Evolutionary conservation across 2,888 invertebrate genomes (phyloP).

Genomic region (Prosapia bicincta): DNA sequence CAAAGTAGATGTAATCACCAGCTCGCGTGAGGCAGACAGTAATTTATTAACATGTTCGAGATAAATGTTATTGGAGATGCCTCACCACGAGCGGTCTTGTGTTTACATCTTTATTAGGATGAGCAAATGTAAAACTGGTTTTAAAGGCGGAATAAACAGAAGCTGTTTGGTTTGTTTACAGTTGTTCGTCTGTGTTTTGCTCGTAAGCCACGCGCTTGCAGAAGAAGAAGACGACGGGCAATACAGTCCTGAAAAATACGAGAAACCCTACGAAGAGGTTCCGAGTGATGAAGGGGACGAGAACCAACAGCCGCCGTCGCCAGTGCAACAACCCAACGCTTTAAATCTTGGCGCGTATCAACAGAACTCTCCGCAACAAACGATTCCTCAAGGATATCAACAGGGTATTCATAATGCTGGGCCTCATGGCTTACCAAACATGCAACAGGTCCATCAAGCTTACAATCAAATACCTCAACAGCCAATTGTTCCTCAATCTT

Average conservation of each 20-base stretch:
- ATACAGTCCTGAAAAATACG: constrained; percentile 37
- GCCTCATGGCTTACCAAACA: neutral
- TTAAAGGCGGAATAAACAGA: neutral
- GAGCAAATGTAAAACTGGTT: neutral
- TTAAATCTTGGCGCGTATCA: constrained; percentile 19
- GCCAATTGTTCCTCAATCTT: neutral
- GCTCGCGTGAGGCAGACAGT: neutral
- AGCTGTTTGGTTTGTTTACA: constrained; percentile 15
- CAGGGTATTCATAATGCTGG: constrained; percentile 17
- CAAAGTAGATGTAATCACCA: neutral
- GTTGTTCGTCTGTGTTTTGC: constrained; percentile 30
- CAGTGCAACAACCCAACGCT: neutral
- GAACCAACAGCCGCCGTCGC: neutral
- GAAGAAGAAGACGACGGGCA: constrained; percentile 37
- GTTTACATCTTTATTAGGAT: neutral
- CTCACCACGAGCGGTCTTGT: neutral
- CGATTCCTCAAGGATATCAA: constrained; percentile 27
- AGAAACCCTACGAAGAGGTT: constrained; percentile 32
- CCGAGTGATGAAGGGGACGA: constrained; percentile 17
- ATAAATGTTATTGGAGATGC: neutral
- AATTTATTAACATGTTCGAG: neutral
- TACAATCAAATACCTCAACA: neutral
- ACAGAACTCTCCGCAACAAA: constrained; percentile 24
- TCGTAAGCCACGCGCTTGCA: constrained; percentile 29
- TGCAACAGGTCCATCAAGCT: neutral